Evolutionary conservation across 2,888 invertebrate genomes (phyloP).

Genomic region (Hydriomena furcata): DNA sequence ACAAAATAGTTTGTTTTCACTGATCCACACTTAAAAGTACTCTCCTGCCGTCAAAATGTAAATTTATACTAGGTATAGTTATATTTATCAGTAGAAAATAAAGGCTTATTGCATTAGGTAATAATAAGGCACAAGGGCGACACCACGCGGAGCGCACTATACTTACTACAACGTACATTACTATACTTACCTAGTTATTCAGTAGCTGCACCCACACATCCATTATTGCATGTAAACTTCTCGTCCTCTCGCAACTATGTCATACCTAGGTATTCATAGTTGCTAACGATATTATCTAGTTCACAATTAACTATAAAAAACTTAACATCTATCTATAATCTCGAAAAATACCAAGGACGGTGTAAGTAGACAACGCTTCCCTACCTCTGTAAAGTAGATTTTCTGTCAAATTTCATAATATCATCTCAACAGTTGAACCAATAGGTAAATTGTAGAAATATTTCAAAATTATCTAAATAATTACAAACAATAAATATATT

Average conservation of each 20-base stretch:
- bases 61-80: conserved; percentile 47
- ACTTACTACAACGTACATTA: conserved; percentile 23
- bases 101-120: conserved; percentile 49
- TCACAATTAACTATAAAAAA: conserved; percentile 69
- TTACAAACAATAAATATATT: conserved; percentile 78
- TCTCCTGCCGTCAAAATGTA: conserved; percentile 20
- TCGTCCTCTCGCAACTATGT: conserved; percentile 50
- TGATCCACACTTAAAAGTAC: conserved; percentile 25
- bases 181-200: conserved; percentile 49
- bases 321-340: conserved; percentile 76
- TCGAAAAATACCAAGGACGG: conserved; percentile 83
- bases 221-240: conserved; percentile 49
- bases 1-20: conserved; percentile 34
- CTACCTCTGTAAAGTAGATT: conserved; percentile 68
- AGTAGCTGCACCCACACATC: conserved; percentile 64
- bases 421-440: conserved; percentile 64
- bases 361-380: conserved; percentile 77
- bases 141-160: conserved; percentile 29
- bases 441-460: conserved; percentile 69
- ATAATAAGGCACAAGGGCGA: conserved; percentile 52
- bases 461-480: conserved; percentile 71
- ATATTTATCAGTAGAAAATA: conserved; percentile 42
- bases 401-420: conserved; percentile 63
- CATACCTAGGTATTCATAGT: conserved; percentile 36
- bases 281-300: conserved; percentile 49